A percentile compares a stretch with the other conserved stretches of the same genome.
Conservation (phyloP, 2,797 vertebrate species). For the Gallirallus australis region DNA sequence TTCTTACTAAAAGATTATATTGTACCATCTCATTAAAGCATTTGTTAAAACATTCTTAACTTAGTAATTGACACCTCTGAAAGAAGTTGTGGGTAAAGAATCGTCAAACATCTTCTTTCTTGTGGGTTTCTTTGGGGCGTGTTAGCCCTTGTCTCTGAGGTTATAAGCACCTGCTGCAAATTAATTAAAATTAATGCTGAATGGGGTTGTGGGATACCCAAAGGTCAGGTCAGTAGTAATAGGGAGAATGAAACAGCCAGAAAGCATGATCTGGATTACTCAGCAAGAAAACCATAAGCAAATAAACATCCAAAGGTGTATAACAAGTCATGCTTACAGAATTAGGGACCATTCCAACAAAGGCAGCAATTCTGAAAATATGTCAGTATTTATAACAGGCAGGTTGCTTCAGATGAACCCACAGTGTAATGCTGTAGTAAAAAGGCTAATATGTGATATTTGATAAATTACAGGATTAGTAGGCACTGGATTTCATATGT, state of each 20-base stretch:
- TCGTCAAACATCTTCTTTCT: not conserved
- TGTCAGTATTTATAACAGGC: not conserved
- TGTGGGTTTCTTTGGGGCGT: not conserved
- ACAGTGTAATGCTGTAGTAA: not conserved
- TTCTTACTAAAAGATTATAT: not conserved
- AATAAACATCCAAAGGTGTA: not conserved
- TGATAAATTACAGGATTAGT: not conserved
- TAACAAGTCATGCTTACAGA: not conserved
- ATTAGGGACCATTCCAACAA: not conserved
- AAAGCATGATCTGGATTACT: not conserved
- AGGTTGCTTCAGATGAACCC: not conserved
- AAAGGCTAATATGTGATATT: not conserved
- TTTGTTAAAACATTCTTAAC: not conserved
- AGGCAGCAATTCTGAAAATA: not conserved
- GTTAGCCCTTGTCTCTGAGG: not conserved
- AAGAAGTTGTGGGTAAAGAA: not conserved
- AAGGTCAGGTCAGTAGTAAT: not conserved
- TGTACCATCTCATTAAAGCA: not conserved
- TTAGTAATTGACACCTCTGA: not conserved
- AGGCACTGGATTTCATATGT: not conserved
- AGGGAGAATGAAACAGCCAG: not conserved
- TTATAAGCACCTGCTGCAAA: not conserved
- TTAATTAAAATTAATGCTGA: not conserved
- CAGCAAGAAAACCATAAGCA: not conserved
- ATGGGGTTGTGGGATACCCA: not conserved